phyloP scores from a whole-genome alignment of 2,888 invertebrate genomes.

The Podotricha telesiphe region DNA sequence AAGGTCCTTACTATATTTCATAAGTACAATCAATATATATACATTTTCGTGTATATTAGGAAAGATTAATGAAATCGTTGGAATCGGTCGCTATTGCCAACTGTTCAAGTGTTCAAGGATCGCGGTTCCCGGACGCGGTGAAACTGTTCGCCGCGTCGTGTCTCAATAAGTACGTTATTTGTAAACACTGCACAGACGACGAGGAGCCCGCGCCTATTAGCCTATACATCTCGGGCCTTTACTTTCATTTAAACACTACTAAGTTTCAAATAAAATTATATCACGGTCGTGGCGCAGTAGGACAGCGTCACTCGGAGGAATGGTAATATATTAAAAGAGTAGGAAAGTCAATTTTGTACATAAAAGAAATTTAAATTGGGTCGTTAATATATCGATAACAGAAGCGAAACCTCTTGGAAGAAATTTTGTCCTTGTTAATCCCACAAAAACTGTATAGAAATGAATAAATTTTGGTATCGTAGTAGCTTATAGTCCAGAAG shows the following conservation, averaged over 20 bases:
- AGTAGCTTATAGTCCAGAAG: too few relatives aligned
- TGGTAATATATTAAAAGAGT: too few relatives aligned
- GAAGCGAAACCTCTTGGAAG: too few relatives aligned
- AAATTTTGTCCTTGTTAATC: too few relatives aligned
- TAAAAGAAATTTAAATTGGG: too few relatives aligned
- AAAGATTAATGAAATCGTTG: conserved; percentile 22
- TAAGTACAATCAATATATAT: background rate
- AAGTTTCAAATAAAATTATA: too few relatives aligned
- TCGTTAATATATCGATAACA: too few relatives aligned
- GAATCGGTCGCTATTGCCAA: conserved; percentile 3
- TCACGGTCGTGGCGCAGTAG: too few relatives aligned
- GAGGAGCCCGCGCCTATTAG: background rate
- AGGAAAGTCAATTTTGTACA: too few relatives aligned
- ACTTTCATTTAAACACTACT: background rate
- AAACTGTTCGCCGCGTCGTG: conserved; percentile 29
- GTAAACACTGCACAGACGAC: conserved; percentile 27
- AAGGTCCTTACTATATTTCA: background rate
- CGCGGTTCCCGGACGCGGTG: conserved; percentile 35
- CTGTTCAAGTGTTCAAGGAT: conserved; percentile 13
- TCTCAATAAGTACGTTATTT: conserved; percentile 31
- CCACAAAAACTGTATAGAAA: too few relatives aligned
- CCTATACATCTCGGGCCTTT: background rate
- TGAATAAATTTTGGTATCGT: too few relatives aligned
- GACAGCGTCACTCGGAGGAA: too few relatives aligned
- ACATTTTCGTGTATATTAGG: conserved; percentile 15